Evolutionary conservation across 2,113 vertebrate species (phyloP).

Genomic region (Bubalus kerabau): DNA sequence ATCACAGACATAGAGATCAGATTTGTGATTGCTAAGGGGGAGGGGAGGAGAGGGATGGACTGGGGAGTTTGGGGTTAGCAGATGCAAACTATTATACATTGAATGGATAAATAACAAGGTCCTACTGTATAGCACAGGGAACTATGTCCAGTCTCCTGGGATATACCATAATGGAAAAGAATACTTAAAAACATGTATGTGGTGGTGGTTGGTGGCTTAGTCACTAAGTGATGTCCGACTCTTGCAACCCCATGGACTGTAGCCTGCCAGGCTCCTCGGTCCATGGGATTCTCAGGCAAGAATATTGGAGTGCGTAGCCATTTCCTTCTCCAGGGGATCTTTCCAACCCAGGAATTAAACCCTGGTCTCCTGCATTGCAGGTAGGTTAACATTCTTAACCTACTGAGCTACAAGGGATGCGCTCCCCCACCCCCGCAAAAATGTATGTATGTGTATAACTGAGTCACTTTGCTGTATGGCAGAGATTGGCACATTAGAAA

Average conservation of each 20-base stretch:
- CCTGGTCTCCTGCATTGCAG: not conserved
- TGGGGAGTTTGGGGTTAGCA: not conserved
- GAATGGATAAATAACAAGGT: not conserved
- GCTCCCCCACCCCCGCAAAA: not conserved
- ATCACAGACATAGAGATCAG: not conserved
- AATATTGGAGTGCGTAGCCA: not conserved
- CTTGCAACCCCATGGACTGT: not conserved
- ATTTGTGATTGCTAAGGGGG: not conserved
- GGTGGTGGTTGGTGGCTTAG: not conserved
- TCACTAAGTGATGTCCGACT: not conserved
- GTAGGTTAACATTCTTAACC: not conserved
- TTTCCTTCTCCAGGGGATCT: not conserved
- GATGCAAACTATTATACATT: not conserved
- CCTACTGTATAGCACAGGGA: not conserved
- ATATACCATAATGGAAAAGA: not conserved
- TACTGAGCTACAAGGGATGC: not conserved
- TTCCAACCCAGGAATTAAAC: not conserved
- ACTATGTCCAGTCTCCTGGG: not conserved
- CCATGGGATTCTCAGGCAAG: not conserved
- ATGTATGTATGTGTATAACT: not conserved
- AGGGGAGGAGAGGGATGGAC: not conserved
- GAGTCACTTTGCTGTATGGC: not conserved
- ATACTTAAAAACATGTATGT: not conserved
- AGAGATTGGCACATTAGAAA: not conserved
- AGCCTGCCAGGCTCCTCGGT: not conserved